phyloP scores from a whole-genome alignment of 1,140 invertebrate species.

The Archivesica marissinica region DNA sequence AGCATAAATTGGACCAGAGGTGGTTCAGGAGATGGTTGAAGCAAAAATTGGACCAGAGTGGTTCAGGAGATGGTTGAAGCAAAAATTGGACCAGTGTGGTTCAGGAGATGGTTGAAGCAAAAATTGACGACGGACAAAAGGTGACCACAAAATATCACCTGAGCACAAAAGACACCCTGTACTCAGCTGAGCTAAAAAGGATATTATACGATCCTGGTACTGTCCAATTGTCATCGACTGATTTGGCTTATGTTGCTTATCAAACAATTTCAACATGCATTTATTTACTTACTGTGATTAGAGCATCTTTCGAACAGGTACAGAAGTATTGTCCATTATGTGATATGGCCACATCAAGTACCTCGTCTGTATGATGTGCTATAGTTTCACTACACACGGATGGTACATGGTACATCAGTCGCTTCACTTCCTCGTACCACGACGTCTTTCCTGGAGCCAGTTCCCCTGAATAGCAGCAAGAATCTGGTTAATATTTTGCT shows the following conservation, averaged over 20 bases:
- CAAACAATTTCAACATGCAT: background rate
- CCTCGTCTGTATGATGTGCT: conserved; percentile 86
- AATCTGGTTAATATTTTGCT: background rate
- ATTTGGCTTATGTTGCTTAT: background rate
- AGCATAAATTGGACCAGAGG: too few species aligned
- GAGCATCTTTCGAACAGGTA: conserved; percentile 92
- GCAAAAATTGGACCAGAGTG: too few species aligned
- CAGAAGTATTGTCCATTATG: conserved; percentile 94
- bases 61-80: too few species aligned
- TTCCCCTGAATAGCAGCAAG: conserved; percentile 1
- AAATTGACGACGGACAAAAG: too few species aligned
- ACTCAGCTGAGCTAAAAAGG: background rate
- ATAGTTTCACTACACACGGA: conserved; percentile 90
- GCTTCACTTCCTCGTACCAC: conserved; percentile 91
- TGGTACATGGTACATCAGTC: conserved; percentile 90
- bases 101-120: too few species aligned
- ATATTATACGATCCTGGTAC: too few species aligned
- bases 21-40: too few species aligned
- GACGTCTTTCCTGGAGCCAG: conserved; percentile 88
- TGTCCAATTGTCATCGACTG: background rate
- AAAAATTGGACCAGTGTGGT: too few species aligned
- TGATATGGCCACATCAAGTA: conserved; percentile 93
- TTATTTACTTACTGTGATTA: conserved; percentile 86
- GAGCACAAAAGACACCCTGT: background rate
- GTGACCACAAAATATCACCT: background rate